Evolutionary conservation across 1,140 invertebrate genomes (phyloP), one percentile per base, ranked within the genome.

Genomic region (Aphis gossypii): DNA sequence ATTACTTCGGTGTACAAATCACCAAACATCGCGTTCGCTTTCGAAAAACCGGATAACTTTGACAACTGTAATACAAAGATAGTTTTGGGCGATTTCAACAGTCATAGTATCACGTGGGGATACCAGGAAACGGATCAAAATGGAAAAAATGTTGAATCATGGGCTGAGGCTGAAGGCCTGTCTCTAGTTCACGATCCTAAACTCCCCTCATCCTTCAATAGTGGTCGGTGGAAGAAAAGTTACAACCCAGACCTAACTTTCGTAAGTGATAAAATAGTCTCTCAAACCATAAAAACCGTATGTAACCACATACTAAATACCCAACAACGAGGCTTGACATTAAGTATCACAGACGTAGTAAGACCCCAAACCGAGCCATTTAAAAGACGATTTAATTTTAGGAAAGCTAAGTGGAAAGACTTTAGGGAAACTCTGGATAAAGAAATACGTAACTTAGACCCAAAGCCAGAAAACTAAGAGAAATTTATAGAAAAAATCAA

Each of bases 151-250:
- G 54, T 92, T 30, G 48, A 92, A 92, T 44, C 23, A n/a, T 92
- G 68, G 60, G 91, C 68, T 48, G 91, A 92, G 20, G 41, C 60
- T 30, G 35, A 91, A n/a, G 46, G 92, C 46, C 51, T 90, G 20
- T 44, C 95, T 93, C 96, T 95, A 56, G 25, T 94, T n/a, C 82
- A 90, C 83, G 92, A 94, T 56, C 92, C 90, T 14, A 94, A 94
- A 94, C 41, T 93, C 8, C 38, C 30, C 30, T 83, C n/a, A 44
- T 88, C 93, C 35, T 94, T 94, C 44, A 92, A 82, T 38, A 90
- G 84, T 25, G 94, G n/a, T 14, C 89, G 6, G 21, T 94, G 90
- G 94, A 94, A 88, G 48, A 46, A 83, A 56, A 82, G 89, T 25
- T 46, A 86, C 41, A 86, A 46, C 11, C 83, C 38, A 46, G 83